Base-by-base conservation (phyloP, 2,888 invertebrate genomes). In the Mimas tiliae region DNA sequence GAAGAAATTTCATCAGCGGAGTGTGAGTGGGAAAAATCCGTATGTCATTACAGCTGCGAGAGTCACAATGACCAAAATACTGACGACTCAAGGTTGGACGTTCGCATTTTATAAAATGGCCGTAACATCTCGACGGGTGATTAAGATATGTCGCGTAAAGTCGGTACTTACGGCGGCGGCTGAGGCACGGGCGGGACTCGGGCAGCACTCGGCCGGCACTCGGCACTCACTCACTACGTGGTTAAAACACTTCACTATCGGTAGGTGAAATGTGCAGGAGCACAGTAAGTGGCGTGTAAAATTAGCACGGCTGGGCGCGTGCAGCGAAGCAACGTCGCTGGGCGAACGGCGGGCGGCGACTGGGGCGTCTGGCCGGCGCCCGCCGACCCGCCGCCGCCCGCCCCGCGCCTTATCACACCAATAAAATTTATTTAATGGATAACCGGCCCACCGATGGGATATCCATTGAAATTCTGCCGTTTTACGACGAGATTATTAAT, bases 361-460 rank as follows among this genome's bases (percentile, higher is more conserved):
- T 91, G 81, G 89, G 88, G 86, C 89, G 90, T 80, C 90, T 83
- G 80, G 81, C 73, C 86, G 90, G 90, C 91, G 90, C 90, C 86
- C 85, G 85, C 85, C 86, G 72, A 74, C 71, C 83, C 81, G 85
- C 90, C 85, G 84, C 83, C 86, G 85, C 82, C 87, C 90, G 86
- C 89, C 87, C 88, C 88, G 76, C 90, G 83, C 84, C 88, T 90
- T 90, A 90, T 91, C 91, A 91, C 89, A 79, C 85, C 85, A 91
- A 90, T 91, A 87, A 91, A 91, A 91, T 91, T 88, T 88, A 91
- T 92, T 89, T 91, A 89, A 91, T 89, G 91, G 89, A 89, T 91
- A 90, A 91, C 89, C 87, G 82, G 78, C 79, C 50, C 82, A 82
- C 77, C 83, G 85, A 88, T 89, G 85, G 84, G 82, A 81, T 83